These are phyloP conservation scores for Lophius piscatorius DNA, from an alignment of 2,113 vertebrate genomes.

Conservation along the genomic window DNA sequence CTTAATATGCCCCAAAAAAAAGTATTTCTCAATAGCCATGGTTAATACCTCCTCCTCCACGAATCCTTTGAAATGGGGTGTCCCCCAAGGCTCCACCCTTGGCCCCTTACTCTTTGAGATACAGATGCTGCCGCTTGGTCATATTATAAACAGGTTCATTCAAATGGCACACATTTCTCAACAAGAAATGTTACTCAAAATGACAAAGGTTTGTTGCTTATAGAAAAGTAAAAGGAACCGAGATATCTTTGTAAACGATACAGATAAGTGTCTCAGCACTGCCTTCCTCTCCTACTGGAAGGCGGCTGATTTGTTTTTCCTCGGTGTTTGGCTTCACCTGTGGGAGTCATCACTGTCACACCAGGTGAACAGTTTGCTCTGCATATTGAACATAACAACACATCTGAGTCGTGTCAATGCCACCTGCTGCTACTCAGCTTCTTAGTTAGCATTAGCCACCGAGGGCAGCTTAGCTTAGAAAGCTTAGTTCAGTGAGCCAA, in stretches of 20 bases:
- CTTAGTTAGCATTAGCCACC: slow-evolving; percentile 73
- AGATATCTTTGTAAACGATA: slow-evolving; percentile 22
- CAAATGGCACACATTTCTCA: too few relatives aligned
- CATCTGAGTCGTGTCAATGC: slow-evolving; percentile 42
- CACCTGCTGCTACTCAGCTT: slow-evolving; percentile 70
- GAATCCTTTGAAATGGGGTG: too few relatives aligned
- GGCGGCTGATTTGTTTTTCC: not conserved
- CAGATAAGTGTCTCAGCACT: slow-evolving; percentile 51
- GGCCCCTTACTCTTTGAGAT: too few relatives aligned
- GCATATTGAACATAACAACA: slow-evolving; percentile 38
- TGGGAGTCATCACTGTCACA: not conserved
- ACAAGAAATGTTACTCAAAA: too few relatives aligned
- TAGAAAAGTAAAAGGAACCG: slow-evolving; percentile 25
- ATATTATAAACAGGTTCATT: too few relatives aligned
- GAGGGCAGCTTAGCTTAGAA: slow-evolving; percentile 66
- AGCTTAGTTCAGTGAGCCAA: slow-evolving; percentile 73
- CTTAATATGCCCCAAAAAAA: too few relatives aligned
- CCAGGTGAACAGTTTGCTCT: slow-evolving; percentile 9
- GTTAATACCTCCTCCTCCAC: too few relatives aligned
- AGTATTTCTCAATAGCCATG: too few relatives aligned
- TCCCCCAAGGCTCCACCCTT: too few relatives aligned
- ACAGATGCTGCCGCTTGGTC: too few relatives aligned
- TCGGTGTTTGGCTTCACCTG: not conserved
- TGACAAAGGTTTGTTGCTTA: too few relatives aligned
- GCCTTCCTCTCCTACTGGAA: slow-evolving; percentile 4